Evolutionary conservation across 1,140 invertebrate species (phyloP).

Genomic region (Helicorthomorpha holstii): DNA sequence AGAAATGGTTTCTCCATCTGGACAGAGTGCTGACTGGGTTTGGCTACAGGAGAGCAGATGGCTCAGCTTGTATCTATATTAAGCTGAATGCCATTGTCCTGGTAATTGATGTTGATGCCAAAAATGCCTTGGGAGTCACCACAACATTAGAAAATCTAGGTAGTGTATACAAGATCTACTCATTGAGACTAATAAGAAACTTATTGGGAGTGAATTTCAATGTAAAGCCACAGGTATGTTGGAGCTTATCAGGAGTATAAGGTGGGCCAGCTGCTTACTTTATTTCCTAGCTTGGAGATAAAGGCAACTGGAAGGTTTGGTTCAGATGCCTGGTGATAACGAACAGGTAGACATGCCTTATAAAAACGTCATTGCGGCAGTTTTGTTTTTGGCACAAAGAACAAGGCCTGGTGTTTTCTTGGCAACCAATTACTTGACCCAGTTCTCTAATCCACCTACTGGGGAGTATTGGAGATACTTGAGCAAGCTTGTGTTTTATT

Average conservation of each 20-base stretch:
- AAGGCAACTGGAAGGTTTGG: background rate
- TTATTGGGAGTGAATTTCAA: background rate
- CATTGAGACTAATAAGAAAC: background rate
- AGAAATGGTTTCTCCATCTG: slow-evolving; percentile 22
- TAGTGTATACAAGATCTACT: background rate
- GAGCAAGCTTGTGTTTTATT: background rate
- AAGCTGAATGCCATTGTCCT: background rate
- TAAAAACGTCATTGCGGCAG: background rate
- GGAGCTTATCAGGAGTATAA: background rate
- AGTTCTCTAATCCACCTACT: background rate
- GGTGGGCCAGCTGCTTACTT: background rate
- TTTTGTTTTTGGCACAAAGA: slow-evolving; percentile 2
- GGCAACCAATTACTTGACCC: background rate
- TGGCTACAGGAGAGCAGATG: background rate
- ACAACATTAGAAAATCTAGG: background rate
- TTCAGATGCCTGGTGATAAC: background rate
- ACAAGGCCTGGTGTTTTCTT: slow-evolving; percentile 5
- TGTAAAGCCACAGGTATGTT: background rate
- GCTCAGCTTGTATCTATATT: background rate
- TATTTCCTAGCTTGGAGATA: background rate
- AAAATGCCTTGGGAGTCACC: background rate
- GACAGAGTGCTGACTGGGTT: slow-evolving; percentile 15
- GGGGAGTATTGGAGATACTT: slow-evolving; percentile 1
- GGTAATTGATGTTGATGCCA: background rate
- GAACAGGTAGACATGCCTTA: background rate